Conservation (phyloP, 2,888 invertebrate genomes). For the Xanthostigma xanthostigma region DNA sequence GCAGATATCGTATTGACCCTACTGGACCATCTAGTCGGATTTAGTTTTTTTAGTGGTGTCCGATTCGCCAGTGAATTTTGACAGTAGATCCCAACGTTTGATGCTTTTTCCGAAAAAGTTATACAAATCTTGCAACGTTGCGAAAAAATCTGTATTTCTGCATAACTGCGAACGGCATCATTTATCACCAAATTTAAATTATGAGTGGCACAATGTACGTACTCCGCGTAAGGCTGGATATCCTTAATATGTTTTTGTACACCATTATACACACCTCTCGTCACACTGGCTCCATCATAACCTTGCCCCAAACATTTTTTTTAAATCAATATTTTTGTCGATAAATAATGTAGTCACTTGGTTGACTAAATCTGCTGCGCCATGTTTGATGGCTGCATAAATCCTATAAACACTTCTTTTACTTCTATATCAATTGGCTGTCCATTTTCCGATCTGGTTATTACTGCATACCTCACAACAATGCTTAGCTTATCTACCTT, state of each 20-base stretch:
- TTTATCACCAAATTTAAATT: constrained; percentile 7
- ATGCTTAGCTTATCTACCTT: constrained; percentile 20
- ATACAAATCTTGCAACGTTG: constrained; percentile 4
- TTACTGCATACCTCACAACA: constrained; percentile 16
- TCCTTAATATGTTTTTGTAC: constrained; percentile 13
- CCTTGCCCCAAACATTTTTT: constrained; percentile 14
- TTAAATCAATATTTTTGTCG: constrained; percentile 12
- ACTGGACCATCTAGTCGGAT: no score
- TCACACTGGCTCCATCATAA: constrained; percentile 20
- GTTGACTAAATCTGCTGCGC: constrained; percentile 16
- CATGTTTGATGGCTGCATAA: constrained; percentile 9
- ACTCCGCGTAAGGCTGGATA: constrained; percentile 8
- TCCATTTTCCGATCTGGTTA: constrained; percentile 9
- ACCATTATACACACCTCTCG: constrained; percentile 17
- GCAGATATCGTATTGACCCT: no score
- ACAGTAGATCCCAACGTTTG: constrained; percentile 6
- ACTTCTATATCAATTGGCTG: constrained; percentile 14
- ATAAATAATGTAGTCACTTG: constrained; percentile 14
- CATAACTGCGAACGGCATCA: constrained; percentile 1
- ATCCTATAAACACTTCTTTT: constrained; percentile 16
- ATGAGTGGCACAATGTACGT: constrained; percentile 9
- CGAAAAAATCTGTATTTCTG: constrained; percentile 3
- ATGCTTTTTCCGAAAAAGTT: constrained; percentile 7
- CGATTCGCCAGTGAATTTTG: constrained; percentile 5
- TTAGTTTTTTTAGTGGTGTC: no score